Conservation (phyloP, 2,888 invertebrate genomes). For the Morinoia aosen region DNA sequence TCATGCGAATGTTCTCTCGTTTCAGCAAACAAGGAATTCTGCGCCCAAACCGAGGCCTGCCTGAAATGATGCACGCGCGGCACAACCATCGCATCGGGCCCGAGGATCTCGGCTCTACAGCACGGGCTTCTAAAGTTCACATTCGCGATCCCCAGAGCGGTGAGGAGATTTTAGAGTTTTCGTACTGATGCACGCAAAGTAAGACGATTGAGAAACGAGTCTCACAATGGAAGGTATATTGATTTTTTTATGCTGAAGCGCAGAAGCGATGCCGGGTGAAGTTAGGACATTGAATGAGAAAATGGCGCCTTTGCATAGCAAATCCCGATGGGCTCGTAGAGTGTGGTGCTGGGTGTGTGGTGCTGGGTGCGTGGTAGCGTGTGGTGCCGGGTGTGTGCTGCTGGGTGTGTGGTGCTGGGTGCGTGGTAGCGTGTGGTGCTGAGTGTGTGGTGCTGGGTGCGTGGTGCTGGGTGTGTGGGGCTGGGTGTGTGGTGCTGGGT, state of each 20-base stretch:
- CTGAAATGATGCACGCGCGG: neutral
- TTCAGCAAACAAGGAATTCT: constrained; percentile 44
- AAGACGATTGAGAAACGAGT: constrained; percentile 52
- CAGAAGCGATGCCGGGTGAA: constrained; percentile 34
- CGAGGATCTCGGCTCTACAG: neutral
- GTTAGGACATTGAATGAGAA: constrained; percentile 32
- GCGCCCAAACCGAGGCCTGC: constrained; percentile 28
- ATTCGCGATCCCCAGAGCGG: neutral
- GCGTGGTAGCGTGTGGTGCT: neutral
- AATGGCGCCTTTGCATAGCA: constrained; percentile 31
- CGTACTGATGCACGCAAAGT: constrained; percentile 35
- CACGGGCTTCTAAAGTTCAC: neutral
- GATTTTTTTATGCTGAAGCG: constrained; percentile 49
- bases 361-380: neutral
- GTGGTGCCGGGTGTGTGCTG: neutral
- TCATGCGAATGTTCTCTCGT: constrained; percentile 52
- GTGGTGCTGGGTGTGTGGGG: too few species aligned
- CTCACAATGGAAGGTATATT: constrained; percentile 46
- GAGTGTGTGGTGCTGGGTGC: too few species aligned
- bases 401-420: neutral
- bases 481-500: too few species aligned
- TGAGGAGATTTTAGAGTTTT: neutral
- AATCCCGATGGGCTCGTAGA: neutral
- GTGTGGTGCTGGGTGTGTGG: neutral
- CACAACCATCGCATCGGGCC: neutral